Conservation (phyloP, 2,888 invertebrate genomes). For the Marronus borbonicus region DNA sequence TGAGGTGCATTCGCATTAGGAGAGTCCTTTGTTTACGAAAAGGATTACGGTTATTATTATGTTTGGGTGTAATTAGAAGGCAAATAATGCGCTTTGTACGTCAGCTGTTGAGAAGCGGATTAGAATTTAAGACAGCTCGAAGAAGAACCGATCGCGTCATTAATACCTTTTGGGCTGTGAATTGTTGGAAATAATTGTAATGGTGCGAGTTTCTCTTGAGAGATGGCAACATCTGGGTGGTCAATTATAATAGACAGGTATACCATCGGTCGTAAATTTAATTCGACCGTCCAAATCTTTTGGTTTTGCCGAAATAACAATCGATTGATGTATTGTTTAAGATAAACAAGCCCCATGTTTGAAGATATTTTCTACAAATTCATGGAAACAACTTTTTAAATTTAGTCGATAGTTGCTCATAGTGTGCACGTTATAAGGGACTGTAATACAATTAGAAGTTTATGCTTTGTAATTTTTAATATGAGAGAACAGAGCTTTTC, state of each 20-base stretch:
- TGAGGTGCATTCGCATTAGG: constrained; percentile 36
- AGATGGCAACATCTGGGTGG: background rate
- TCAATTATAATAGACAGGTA: background rate
- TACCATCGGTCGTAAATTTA: too few species aligned
- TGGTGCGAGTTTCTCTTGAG: background rate
- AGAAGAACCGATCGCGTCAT: background rate
- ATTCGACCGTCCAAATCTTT: too few species aligned
- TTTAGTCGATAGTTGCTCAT: too few species aligned
- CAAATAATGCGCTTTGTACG: constrained; percentile 23
- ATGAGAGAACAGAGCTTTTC: too few species aligned
- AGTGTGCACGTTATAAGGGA: too few species aligned
- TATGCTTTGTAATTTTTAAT: too few species aligned
- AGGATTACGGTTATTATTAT: constrained; percentile 40
- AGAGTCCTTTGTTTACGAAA: constrained; percentile 38
- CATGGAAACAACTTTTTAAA: too few species aligned
- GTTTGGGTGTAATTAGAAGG: constrained; percentile 39
- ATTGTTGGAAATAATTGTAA: constrained; percentile 13
- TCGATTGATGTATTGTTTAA: too few species aligned
- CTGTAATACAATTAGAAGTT: too few species aligned
- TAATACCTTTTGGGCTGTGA: constrained; percentile 7
- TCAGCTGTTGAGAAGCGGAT: constrained; percentile 2
- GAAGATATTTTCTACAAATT: too few species aligned
- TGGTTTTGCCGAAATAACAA: too few species aligned
- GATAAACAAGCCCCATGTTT: too few species aligned
- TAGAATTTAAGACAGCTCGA: background rate